phyloP scores from a whole-genome alignment of 2,113 vertebrate species.

The Grammomys surdaster region DNA sequence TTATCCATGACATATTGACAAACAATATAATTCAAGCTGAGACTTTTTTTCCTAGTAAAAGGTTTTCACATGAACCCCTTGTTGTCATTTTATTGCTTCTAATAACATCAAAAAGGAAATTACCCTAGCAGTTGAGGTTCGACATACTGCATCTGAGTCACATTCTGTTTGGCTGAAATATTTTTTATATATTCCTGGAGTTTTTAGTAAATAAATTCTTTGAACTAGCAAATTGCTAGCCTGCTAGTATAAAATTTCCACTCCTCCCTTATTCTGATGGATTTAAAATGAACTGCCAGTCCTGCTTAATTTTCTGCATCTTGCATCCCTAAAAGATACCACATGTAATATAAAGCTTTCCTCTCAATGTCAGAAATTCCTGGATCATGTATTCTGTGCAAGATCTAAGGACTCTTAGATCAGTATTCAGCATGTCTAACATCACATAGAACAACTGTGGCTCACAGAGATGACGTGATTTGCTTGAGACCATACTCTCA shows the following conservation, averaged over 20 bases:
- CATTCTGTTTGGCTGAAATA: neutral
- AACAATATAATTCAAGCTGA: neutral
- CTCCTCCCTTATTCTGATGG: neutral
- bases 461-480: neutral
- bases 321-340: slow-evolving; percentile 34
- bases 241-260: slow-evolving; percentile 17
- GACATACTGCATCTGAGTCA: neutral
- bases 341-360: neutral
- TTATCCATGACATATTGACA: neutral
- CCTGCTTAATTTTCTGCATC: slow-evolving; percentile 48
- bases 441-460: neutral
- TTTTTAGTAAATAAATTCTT: slow-evolving; percentile 21
- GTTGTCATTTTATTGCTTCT: slow-evolving; percentile 14
- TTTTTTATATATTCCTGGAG: neutral
- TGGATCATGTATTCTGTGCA: neutral
- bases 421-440: neutral
- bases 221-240: slow-evolving; percentile 22
- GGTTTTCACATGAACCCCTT: neutral
- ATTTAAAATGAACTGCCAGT: slow-evolving; percentile 31
- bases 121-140: neutral
- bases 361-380: neutral
- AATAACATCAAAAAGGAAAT: neutral
- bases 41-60: neutral
- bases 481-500: neutral
- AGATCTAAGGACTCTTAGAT: neutral